Percentiles rank a stretch among this genome's conserved stretches.
phyloP scores from a whole-genome alignment of 2,888 invertebrate species.

The Amphipoea lucens region DNA sequence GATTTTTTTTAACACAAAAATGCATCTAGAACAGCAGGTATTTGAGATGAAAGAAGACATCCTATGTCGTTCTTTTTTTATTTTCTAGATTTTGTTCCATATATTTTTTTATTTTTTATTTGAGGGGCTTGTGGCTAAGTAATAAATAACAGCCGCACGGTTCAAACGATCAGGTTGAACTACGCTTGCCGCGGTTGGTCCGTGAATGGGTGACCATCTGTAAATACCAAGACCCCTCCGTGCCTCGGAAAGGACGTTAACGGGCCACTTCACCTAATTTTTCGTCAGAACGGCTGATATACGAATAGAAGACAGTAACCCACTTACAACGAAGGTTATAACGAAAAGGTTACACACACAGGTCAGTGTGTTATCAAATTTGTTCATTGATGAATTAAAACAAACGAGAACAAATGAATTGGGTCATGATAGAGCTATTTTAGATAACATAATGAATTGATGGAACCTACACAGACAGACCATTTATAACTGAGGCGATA shows the following conservation, averaged over 20 bases:
- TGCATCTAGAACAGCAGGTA: background rate
- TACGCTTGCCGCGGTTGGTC: no score
- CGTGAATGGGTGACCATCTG: no score
- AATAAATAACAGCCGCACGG: no score
- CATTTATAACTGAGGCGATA: background rate
- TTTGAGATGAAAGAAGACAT: background rate
- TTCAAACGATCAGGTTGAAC: no score
- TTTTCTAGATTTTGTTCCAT: no score
- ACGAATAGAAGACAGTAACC: slow-evolving; percentile 28
- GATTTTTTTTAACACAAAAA: background rate
- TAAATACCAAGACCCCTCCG: no score
- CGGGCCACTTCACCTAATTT: background rate
- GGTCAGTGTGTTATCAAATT: slow-evolving; percentile 53
- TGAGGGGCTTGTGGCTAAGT: no score
- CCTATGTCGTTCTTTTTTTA: no score
- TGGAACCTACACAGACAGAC: background rate
- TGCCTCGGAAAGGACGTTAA: background rate
- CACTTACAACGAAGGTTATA: slow-evolving; percentile 16
- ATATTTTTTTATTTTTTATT: no score
- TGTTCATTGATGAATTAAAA: slow-evolving; percentile 37
- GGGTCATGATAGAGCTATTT: slow-evolving; percentile 27
- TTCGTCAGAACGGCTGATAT: background rate
- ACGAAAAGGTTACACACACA: slow-evolving; percentile 34
- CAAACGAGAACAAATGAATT: slow-evolving; percentile 45
- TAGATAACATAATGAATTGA: slow-evolving; percentile 31